Evolutionary conservation across 2,888 invertebrate species (phyloP), one percentile per base, ranked within the genome.

Genomic region (Dinocampus coccinellae): DNA sequence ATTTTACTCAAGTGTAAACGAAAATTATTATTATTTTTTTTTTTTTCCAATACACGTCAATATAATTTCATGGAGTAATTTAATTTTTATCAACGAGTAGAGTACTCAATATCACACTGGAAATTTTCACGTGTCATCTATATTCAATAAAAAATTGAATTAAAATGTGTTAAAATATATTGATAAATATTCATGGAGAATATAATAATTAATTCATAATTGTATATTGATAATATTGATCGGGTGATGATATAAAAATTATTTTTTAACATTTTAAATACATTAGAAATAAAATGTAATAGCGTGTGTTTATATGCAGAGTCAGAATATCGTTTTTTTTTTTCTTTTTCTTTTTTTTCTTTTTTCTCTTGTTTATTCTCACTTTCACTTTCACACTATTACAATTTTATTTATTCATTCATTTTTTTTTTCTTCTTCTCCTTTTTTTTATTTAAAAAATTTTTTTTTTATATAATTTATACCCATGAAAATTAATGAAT

Each of bases 111-210:
- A 39, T 39, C 13, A 39, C 4, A n/a, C 39, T 3, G 3, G n/a
- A 39, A 39, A 39, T n/a, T 39, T 39, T n/a, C 11, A 9, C 26
- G 10, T n/a, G n/a, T n/a, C 16, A 58, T 58, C 29, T 16, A 33
- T 6, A 33, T 33, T 1, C 2, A 10, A 10, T 16, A 36, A 2
- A 9, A 34, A 61, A 36, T 39, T 36, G 13, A 36, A 61, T 61
- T 24, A 39, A n/a, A 20, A 13, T 13, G n/a, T 33, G 42, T 13
- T 42, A 36, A 42, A 62, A 62, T 42, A n/a, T 16, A 22, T 36
- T 9, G 13, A 62, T 42, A 42, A 62, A 62, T 62, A 62, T 62
- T 62, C 62, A 62, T 42, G 62, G 42, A 62, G 42, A 42, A 24
- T 47, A 47, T 20, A 47, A 47, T 47, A 16, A 47, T 20, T 7